Evolutionary conservation across 1,140 invertebrate genomes (phyloP).

Genomic region (Psilanteris sp.): DNA sequence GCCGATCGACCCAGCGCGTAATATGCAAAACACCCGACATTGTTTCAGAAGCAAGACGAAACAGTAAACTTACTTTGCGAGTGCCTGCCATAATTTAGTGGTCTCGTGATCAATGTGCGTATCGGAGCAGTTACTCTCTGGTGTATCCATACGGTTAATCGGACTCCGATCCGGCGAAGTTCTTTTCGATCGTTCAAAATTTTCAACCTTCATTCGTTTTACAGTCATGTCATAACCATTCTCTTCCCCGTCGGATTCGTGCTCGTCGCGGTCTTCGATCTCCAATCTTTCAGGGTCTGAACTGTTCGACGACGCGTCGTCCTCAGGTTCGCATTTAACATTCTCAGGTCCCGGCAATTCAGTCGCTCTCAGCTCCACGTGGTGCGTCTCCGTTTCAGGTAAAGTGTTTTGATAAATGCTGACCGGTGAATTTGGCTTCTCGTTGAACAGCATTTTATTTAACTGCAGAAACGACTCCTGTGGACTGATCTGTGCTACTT

Average conservation of each 20-base stretch:
- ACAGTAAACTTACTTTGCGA: conserved; percentile 75
- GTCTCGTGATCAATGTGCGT: conserved; percentile 82
- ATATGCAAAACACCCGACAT: no score
- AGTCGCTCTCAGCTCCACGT: conserved; percentile 69
- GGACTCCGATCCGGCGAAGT: conserved; percentile 72
- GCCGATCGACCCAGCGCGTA: no score
- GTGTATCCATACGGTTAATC: conserved; percentile 79
- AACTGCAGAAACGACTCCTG: conserved; percentile 76
- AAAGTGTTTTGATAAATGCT: conserved; percentile 78
- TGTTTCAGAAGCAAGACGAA: no score
- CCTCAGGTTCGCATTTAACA: conserved; percentile 75
- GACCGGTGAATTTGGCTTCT: conserved; percentile 76
- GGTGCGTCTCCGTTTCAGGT: conserved; percentile 76
- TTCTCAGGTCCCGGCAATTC: conserved; percentile 66
- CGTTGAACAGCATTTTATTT: conserved; percentile 76
- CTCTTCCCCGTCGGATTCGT: conserved; percentile 73
- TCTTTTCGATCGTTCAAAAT: conserved; percentile 68
- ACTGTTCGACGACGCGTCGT: conserved; percentile 79
- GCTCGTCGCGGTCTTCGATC: conserved; percentile 77
- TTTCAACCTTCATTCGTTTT: conserved; percentile 65
- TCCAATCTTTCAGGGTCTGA: conserved; percentile 82
- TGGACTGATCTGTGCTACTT: conserved; percentile 73
- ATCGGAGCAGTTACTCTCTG: conserved; percentile 81
- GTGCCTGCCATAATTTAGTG: conserved; percentile 81
- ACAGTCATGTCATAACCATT: conserved; percentile 78